These are phyloP conservation scores for Centruroides vittatus DNA, from an alignment of 1,140 invertebrate genomes.

Conservation along the genomic window DNA sequence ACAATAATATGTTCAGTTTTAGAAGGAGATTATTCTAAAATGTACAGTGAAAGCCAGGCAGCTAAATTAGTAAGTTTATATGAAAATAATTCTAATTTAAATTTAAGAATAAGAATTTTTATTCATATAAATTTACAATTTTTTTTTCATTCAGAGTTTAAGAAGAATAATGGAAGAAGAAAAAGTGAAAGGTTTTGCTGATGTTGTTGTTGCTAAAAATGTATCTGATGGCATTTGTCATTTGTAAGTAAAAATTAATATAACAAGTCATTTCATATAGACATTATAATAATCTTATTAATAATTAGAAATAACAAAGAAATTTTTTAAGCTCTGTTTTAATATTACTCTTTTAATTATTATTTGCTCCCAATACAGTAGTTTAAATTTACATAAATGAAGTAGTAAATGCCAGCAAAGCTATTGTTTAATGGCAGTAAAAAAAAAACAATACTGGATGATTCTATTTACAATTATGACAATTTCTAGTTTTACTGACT, in stretches of 20 bases:
- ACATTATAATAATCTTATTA: too few species aligned
- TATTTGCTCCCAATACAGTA: too few species aligned
- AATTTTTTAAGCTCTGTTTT: too few species aligned
- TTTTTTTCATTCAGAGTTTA: conserved; percentile 39
- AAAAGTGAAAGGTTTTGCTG: conserved; percentile 92
- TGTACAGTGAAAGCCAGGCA: conserved; percentile 50
- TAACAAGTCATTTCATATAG: neutral
- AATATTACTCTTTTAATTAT: too few species aligned
- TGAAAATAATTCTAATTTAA: neutral
- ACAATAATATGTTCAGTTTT: conserved; percentile 87
- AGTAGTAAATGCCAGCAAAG: too few species aligned
- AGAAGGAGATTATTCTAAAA: conserved; percentile 43
- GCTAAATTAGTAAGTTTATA: conserved; percentile 42
- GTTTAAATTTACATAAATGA: too few species aligned
- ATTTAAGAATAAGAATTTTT: neutral
- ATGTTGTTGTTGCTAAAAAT: conserved; percentile 72
- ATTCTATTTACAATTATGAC: too few species aligned
- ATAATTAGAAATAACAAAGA: too few species aligned
- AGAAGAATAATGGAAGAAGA: conserved; percentile 77
- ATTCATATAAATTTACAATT: neutral
- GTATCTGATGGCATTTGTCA: conserved; percentile 78
- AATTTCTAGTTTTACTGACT: too few species aligned
- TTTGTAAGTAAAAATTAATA: conserved; percentile 30
- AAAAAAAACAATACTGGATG: too few species aligned
- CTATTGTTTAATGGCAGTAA: too few species aligned